Evolutionary conservation across 1,140 invertebrate species (phyloP).

Genomic region (Cotesia typhae): DNA sequence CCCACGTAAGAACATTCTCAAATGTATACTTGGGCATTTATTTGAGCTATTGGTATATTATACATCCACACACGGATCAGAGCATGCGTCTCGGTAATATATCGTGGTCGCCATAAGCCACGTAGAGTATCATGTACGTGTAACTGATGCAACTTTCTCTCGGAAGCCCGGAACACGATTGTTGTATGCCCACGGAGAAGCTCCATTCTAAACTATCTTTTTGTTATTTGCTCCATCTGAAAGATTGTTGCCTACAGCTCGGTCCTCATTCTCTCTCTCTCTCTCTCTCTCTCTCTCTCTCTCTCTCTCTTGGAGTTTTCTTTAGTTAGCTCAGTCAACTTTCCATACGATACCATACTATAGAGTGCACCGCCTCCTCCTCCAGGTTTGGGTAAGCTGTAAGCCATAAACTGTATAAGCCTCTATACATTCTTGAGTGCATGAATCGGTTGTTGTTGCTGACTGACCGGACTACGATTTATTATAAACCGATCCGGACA

Average conservation of each 20-base stretch:
- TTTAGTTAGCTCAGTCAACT: too few relatives aligned
- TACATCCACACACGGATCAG: constrained; percentile 5
- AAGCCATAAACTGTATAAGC: too few relatives aligned
- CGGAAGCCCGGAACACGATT: constrained; percentile 44
- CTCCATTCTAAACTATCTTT: constrained; percentile 4
- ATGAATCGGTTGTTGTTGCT: constrained; percentile 32
- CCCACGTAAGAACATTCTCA: constrained; percentile 1
- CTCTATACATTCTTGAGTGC: constrained; percentile 1
- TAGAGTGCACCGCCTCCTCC: too few relatives aligned
- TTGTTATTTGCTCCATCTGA: not conserved
- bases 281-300: too few relatives aligned
- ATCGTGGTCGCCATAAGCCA: constrained; percentile 25
- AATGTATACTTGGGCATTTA: constrained; percentile 6
- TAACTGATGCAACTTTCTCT: constrained; percentile 47
- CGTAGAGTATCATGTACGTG: constrained; percentile 33
- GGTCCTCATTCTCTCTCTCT: too few relatives aligned
- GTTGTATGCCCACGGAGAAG: constrained; percentile 31
- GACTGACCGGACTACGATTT: constrained; percentile 30
- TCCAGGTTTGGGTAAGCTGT: too few relatives aligned
- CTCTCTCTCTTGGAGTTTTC: too few relatives aligned
- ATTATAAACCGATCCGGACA: constrained; percentile 27
- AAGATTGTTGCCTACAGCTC: not conserved
- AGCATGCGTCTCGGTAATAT: constrained; percentile 20
- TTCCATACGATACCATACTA: too few relatives aligned
- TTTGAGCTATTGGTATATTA: constrained; percentile 20